phyloP scores from a whole-genome alignment of 2,113 vertebrate species.

The Pao palembangensis region DNA sequence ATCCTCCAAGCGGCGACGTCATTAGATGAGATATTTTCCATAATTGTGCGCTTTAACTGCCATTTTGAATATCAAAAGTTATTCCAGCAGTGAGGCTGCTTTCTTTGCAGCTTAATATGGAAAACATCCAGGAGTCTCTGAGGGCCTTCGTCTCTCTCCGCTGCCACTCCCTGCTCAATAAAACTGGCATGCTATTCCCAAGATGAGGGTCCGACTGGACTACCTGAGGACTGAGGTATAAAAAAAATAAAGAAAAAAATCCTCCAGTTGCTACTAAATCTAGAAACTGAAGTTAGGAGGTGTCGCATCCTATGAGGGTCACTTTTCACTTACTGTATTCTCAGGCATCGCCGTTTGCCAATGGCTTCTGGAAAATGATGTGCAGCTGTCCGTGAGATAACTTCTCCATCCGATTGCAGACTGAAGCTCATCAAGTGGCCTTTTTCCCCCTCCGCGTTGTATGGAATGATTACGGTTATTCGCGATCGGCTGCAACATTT shows the following conservation, averaged over 20 bases:
- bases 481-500: not conserved
- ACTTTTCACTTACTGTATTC: conserved; percentile 68
- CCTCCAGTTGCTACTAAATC: conserved; percentile 67
- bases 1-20: conserved; percentile 33
- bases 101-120: conserved; percentile 55
- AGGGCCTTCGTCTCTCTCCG: conserved; percentile 56
- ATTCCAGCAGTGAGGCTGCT: conserved; percentile 42
- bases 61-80: conserved; percentile 50
- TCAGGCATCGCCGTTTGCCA: conserved; percentile 63
- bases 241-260: conserved; percentile 38
- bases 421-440: no score
- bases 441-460: no score
- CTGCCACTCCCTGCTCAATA: conserved; percentile 68
- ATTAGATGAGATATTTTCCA: conserved; percentile 39
- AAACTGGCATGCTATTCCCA: conserved; percentile 63
- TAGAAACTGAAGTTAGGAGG: conserved; percentile 59
- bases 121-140: conserved; percentile 56
- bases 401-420: conserved; percentile 11
- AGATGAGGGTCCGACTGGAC: conserved; percentile 63
- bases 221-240: conserved; percentile 55
- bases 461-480: conserved; percentile 1
- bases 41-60: conserved; percentile 44
- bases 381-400: conserved; percentile 37
- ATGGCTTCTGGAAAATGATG: conserved; percentile 60
- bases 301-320: conserved; percentile 64